Evolutionary conservation across 2,113 vertebrate species (phyloP), one percentile per base, ranked within the genome.

Genomic region (Polyodon spathula): DNA sequence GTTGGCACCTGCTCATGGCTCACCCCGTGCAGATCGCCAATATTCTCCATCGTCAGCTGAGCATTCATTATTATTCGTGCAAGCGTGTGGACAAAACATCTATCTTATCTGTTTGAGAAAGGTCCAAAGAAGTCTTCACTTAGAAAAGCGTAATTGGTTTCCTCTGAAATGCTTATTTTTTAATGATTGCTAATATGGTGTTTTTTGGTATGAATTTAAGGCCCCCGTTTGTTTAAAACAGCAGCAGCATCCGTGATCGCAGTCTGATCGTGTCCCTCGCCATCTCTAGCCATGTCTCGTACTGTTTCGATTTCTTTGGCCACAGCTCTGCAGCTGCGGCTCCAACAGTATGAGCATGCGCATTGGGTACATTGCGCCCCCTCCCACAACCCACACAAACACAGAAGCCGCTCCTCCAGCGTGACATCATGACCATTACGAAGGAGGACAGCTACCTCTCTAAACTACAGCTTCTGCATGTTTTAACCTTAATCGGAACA

Each of bases 1-100:
- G 83, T 79, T 71, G 83, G 71, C 74, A 88, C 86, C 62, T 89
- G 84, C 73, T 95, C 92, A 86, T 95, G 93, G 87, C 89, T 91
- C 88, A 90, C 85, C 86, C 89, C 93, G 82, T 93, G 94, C 84
- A 97, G 85, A 73, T 95, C 93, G 82, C 89, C 89, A 78, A 96
- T 92, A 80, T 86, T 92, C 82, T 96, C 93, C 93, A 95, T 93
- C 82, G 89, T 89, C 88, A 95, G 89, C 86, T 95, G 92, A 76
- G 89, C 90, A 83, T 97, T 94, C 95, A 95, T 97, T 60, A 67
- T 79, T 81, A 74, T 86, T 71, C 83, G 84, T 83, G 83, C 84
- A 76, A 81, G 76, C 81, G 80, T 82, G 86, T 77, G 85, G 86
- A 85, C 85, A 76, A 87, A 87, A 86, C 94, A 95, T 95, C 89